Conservation (phyloP, 2,797 vertebrate genomes). For the Sebastes steindachneri region DNA sequence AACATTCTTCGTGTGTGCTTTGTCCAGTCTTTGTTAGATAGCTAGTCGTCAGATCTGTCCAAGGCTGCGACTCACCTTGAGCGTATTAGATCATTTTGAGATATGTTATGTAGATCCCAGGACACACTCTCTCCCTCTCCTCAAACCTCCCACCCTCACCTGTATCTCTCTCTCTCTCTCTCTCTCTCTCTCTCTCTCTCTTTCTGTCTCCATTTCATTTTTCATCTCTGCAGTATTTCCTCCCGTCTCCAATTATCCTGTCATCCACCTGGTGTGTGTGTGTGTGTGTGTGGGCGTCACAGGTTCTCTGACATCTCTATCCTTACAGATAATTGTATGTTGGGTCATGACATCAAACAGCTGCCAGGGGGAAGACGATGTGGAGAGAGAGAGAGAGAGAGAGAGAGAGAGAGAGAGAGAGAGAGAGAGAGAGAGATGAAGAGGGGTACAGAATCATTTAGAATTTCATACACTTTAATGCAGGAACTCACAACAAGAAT, state of each 20-base stretch:
- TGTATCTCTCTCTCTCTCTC: no score
- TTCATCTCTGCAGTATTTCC: slow-evolving; percentile 23
- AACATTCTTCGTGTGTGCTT: background rate
- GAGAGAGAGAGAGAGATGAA: background rate
- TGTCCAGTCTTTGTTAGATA: background rate
- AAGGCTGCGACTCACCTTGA: no score
- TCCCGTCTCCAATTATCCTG: slow-evolving; percentile 42
- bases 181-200: no score
- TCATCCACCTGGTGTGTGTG: slow-evolving; percentile 12
- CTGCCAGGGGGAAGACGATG: background rate
- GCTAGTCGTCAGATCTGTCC: background rate
- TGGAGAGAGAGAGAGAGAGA: background rate
- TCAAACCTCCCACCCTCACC: background rate
- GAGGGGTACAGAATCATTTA: background rate
- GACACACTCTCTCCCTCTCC: background rate
- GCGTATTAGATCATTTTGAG: background rate
- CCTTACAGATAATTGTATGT: slow-evolving; percentile 51
- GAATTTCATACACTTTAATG: slow-evolving; percentile 13
- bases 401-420: background rate
- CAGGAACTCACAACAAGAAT: background rate
- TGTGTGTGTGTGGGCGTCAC: background rate
- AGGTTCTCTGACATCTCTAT: slow-evolving; percentile 33
- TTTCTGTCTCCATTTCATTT: slow-evolving; percentile 3
- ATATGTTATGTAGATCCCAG: background rate
- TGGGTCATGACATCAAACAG: slow-evolving; percentile 51